Evolutionary conservation across 2,797 vertebrate species (phyloP).

Genomic region (Aulostomus chinensis): DNA sequence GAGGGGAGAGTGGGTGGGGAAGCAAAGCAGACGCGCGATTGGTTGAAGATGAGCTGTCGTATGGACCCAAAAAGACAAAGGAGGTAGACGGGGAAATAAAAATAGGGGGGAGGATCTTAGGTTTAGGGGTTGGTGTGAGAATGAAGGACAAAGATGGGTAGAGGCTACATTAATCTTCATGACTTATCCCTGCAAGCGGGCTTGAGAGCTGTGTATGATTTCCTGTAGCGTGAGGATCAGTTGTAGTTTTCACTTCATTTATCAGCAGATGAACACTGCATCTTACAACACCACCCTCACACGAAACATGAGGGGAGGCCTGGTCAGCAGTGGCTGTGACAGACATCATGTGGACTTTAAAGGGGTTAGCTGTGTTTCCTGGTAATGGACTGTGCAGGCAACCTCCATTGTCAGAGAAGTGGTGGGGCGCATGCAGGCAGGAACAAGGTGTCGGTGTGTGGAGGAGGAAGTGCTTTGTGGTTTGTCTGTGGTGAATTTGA

Average conservation of each 20-base stretch:
- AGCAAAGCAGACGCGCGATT: conserved; percentile 43
- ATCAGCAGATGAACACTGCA: neutral
- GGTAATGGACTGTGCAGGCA: conserved; percentile 12
- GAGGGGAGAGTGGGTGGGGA: conserved; percentile 56
- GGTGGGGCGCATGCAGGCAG: conserved; percentile 21
- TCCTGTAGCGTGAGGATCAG: conserved; percentile 5
- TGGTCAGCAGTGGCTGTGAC: conserved; percentile 44
- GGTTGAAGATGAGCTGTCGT: conserved; percentile 50
- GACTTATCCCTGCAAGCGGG: conserved; percentile 17
- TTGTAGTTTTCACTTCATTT: conserved; percentile 16
- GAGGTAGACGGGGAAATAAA: conserved; percentile 20
- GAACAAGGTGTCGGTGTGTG: neutral
- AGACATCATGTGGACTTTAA: conserved; percentile 20
- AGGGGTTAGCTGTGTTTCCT: conserved; percentile 21
- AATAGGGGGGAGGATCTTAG: conserved; percentile 13
- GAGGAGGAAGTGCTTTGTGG: conserved; percentile 8
- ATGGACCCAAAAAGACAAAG: conserved; percentile 51
- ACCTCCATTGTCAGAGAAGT: conserved; percentile 2
- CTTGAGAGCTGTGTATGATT: conserved; percentile 16
- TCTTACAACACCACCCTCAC: conserved; percentile 6
- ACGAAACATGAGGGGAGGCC: conserved; percentile 17
- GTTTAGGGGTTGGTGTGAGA: conserved; percentile 6
- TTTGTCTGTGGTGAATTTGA: conserved; percentile 20
- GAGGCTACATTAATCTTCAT: conserved; percentile 24
- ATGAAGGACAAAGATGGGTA: conserved; percentile 38